Conservation (phyloP, 2,888 invertebrate species). For the Drosophila atripex region DNA sequence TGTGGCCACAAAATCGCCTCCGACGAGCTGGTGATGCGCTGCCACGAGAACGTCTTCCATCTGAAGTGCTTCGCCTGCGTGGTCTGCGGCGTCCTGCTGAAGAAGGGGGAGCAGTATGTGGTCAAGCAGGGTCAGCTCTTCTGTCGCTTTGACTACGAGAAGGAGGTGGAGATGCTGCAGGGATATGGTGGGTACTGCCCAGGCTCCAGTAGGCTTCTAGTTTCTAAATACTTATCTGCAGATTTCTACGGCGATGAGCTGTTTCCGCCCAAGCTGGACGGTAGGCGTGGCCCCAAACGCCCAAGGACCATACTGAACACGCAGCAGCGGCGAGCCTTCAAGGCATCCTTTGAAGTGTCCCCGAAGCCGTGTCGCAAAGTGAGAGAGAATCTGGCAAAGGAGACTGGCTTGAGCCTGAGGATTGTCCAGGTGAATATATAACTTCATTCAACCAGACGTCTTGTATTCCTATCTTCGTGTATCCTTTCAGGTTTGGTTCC, state of each 20-base stretch:
- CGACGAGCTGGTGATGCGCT: conserved; percentile 92
- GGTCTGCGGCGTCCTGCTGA: conserved; percentile 89
- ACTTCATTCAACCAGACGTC: not conserved
- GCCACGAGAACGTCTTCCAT: conserved; percentile 90
- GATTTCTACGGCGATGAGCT: conserved; percentile 87
- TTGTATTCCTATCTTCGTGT: not conserved
- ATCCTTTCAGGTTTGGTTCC: conserved; percentile 86
- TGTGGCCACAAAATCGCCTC: conserved; percentile 89
- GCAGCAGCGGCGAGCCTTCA: conserved; percentile 92
- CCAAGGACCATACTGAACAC: conserved; percentile 93
- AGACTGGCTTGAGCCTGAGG: conserved; percentile 92
- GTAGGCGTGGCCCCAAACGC: conserved; percentile 90
- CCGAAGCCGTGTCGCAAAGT: conserved; percentile 93
- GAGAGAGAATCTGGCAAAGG: conserved; percentile 91
- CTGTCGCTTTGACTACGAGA: conserved; percentile 92
- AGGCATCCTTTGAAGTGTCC: conserved; percentile 93
- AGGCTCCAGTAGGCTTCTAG: not conserved
- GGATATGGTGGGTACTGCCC: conserved; percentile 83
- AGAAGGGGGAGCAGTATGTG: conserved; percentile 92
- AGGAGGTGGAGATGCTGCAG: conserved; percentile 90
- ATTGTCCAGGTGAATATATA: conserved; percentile 89
- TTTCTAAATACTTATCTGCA: conserved; percentile 5
- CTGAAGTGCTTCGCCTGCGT: conserved; percentile 91
- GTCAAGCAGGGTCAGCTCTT: conserved; percentile 91
- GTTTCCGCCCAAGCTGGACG: conserved; percentile 86